phyloP scores from a whole-genome alignment of 2,113 vertebrate genomes.

The Callipepla squamata region DNA sequence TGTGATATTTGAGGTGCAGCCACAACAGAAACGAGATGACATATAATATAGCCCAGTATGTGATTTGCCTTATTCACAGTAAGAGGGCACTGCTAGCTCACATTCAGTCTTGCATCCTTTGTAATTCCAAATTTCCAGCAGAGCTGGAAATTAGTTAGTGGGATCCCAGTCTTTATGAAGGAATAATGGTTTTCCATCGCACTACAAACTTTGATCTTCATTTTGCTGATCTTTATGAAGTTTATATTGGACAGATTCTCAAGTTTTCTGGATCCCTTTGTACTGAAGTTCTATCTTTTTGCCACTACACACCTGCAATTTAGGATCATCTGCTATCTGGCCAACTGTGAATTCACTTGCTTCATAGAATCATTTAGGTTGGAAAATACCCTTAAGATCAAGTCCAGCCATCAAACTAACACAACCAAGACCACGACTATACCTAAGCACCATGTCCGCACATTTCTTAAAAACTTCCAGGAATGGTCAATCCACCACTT shows the following conservation, averaged over 20 bases:
- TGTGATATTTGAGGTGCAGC: background rate
- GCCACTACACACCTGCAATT: background rate
- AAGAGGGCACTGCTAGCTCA: background rate
- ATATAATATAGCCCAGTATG: background rate
- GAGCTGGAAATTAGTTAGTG: background rate
- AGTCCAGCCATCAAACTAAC: background rate
- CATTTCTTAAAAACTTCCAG: background rate
- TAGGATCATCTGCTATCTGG: background rate
- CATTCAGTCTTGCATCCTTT: background rate
- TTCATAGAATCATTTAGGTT: background rate
- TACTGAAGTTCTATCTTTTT: background rate
- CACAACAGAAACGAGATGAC: background rate
- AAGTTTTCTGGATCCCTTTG: background rate
- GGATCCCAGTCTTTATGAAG: background rate
- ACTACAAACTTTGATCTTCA: background rate
- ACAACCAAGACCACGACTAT: background rate
- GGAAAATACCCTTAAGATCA: background rate
- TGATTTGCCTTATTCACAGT: background rate
- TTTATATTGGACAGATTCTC: background rate
- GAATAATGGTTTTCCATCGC: background rate
- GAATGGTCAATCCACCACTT: background rate
- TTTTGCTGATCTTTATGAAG: background rate
- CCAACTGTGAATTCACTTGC: background rate
- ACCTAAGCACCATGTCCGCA: background rate
- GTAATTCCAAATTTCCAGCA: background rate